Evolutionary conservation across 2,888 invertebrate species (phyloP).

Genomic region (Ormyrus nitidulus): DNA sequence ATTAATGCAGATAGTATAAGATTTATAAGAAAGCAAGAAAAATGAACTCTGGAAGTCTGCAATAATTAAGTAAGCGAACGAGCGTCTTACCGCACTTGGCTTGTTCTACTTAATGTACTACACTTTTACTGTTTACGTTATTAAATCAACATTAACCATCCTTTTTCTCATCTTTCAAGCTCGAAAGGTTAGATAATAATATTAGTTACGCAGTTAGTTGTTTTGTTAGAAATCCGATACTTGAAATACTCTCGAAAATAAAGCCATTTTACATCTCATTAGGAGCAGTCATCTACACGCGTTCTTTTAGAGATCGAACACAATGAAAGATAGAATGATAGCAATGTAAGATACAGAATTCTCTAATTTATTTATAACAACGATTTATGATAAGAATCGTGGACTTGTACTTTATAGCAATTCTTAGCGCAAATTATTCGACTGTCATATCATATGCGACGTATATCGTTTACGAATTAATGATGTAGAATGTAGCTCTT

Average conservation of each 20-base stretch:
- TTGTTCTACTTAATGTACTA: constrained; percentile 7
- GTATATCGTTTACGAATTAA: constrained; percentile 1
- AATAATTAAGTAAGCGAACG: no score
- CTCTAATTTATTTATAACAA: neutral
- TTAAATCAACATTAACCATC: no score
- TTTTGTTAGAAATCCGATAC: constrained; percentile 4
- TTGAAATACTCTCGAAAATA: neutral
- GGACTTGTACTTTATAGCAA: neutral
- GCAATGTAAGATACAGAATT: neutral
- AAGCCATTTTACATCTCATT: neutral
- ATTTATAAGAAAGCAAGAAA: neutral
- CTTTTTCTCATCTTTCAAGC: no score
- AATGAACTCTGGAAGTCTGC: no score
- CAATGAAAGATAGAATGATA: no score
- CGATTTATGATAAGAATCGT: neutral
- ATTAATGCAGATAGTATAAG: neutral
- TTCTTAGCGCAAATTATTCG: neutral
- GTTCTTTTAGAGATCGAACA: no score
- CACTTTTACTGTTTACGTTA: neutral
- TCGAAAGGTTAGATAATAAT: no score
- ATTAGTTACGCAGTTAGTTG: no score
- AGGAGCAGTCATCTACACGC: no score
- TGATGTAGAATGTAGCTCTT: neutral
- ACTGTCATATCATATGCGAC: neutral
- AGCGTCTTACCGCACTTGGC: neutral